A percentile compares a stretch with the other conserved stretches of the same genome.
Conservation (phyloP, 1,140 invertebrate species). For the Dendrolimus kikuchii region DNA sequence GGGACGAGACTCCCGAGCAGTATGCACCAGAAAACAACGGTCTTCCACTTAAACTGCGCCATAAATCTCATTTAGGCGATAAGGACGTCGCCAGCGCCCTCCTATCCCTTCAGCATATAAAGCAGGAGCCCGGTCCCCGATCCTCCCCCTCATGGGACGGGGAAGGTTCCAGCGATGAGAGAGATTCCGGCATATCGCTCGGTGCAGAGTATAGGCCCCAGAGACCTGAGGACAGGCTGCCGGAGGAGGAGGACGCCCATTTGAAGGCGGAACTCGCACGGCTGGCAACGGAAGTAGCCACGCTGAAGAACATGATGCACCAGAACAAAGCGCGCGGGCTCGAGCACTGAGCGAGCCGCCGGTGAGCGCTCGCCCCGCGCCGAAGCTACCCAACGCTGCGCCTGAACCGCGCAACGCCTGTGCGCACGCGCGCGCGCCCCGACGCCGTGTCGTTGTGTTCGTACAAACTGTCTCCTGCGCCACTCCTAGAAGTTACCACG, state of each 20-base stretch:
- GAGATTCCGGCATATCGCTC: constrained; percentile 90
- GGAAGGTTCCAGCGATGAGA: constrained; percentile 89
- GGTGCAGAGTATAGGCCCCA: constrained; percentile 73
- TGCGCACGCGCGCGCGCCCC: constrained; percentile 14
- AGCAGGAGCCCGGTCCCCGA: constrained; percentile 83
- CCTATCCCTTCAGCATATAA: constrained; percentile 85
- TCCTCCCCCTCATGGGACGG: constrained; percentile 87
- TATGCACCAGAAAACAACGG: constrained; percentile 61
- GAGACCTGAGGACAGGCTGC: constrained; percentile 53
- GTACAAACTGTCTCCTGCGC: constrained; percentile 61
- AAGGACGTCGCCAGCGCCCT: constrained; percentile 88
- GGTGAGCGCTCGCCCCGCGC: constrained; percentile 21
- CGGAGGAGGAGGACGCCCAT: constrained; percentile 78
- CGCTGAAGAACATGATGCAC: constrained; percentile 83
- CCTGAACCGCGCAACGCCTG: constrained; percentile 17
- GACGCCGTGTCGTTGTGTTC: constrained; percentile 28
- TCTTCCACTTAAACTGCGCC: constrained; percentile 90
- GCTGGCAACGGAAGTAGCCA: constrained; percentile 93
- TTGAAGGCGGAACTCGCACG: constrained; percentile 89
- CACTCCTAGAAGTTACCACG: constrained; percentile 64
- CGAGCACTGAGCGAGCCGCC: constrained; percentile 51
- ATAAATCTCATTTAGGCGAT: constrained; percentile 92
- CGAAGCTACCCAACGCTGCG: constrained; percentile 16
- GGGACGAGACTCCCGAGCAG: constrained; percentile 77
- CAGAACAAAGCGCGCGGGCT: constrained; percentile 64